phyloP scores from a whole-genome alignment of 2,888 invertebrate species.

The Caenorhabditis imperialis region DNA sequence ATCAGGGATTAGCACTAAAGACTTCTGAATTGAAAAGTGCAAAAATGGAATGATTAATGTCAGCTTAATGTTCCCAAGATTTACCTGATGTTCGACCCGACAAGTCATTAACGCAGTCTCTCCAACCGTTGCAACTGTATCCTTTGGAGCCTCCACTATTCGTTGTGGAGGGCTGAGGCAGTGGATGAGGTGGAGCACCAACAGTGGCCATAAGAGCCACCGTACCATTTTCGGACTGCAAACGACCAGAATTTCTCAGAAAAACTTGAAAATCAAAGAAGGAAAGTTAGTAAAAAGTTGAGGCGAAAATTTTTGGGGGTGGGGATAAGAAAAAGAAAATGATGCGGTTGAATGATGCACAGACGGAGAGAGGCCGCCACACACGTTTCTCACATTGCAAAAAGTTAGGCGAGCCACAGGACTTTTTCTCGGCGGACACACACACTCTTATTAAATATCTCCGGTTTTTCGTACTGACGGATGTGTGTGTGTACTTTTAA shows the following conservation, averaged over 20 bases:
- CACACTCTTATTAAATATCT: conserved; percentile 42
- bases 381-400: conserved; percentile 54
- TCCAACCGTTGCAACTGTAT: conserved; percentile 62
- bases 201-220: conserved; percentile 52
- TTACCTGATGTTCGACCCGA: conserved; percentile 74
- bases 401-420: conserved; percentile 41
- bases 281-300: conserved; percentile 38
- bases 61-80: too few relatives aligned
- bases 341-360: conserved; percentile 45
- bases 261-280: conserved; percentile 18
- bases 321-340: conserved; percentile 52
- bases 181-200: conserved; percentile 40
- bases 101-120: conserved; percentile 70
- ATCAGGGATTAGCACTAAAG: conserved; percentile 11
- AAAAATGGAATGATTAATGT: too few relatives aligned
- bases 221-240: conserved; percentile 25
- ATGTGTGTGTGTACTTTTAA: too few relatives aligned
- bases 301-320: conserved; percentile 37
- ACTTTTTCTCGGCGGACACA: conserved; percentile 13
- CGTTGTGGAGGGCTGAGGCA: conserved; percentile 57
- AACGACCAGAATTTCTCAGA: conserved; percentile 23
- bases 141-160: conserved; percentile 68
- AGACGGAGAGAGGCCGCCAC: conserved; percentile 1
- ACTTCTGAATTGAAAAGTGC: too few relatives aligned
- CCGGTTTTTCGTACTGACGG: too few relatives aligned